Base-by-base conservation (phyloP, 30 jellyfish, hydroid and myxozoan genomes). In the Chrysaora quinquecirrha region DNA sequence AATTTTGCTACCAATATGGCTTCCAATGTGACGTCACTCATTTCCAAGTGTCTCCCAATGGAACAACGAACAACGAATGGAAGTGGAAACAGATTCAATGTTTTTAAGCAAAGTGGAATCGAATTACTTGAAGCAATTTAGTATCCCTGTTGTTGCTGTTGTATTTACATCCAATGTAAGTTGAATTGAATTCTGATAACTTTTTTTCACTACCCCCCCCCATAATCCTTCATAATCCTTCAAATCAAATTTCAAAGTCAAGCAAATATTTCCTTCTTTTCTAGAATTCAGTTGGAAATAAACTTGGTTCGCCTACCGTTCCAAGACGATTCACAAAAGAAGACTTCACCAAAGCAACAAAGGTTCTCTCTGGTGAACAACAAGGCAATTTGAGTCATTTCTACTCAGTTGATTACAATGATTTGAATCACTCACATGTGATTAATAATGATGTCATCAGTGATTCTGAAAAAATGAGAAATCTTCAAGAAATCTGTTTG, bases 401-500 rank as follows among this genome's bases (percentile, higher is more conserved):
- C 64, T 84, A 87, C 49, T 80, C 71, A 43, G 76, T 21, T n/a
- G 96, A 87, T 14, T 80, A 56, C 65, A 82, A 82, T 48, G 84
- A 82, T 30, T 16, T 16, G 30, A 46, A 48, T 33, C 80, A 49
- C 0, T 27, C 78, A 11, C 70, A 43, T 27, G 85, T 54, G 20
- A 25, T 82, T 73, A 70, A 69, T 23, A 27, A 62, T 16, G 35
- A 52, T 12, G 85, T 56, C 3, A 75, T 34, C 7, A 72, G 49
- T 0, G 54, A 50, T 32, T 16, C 34, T 20, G 92, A 84, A 11
- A 60, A 65, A 21, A 48, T 43, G 20, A 73, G 73, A 25, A 64
- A 63, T 33, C 78, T 84, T 30, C 80, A 46, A 0, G 34, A 34
- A 1, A 29, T 73, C 6, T 84, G 78, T 56, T 30, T 60, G 30